A percentile compares a stretch with the other conserved stretches of the same genome.
These are phyloP conservation scores for Callorhinus ursinus DNA, from an alignment of 2,113 vertebrate species.

Conservation along the genomic window DNA sequence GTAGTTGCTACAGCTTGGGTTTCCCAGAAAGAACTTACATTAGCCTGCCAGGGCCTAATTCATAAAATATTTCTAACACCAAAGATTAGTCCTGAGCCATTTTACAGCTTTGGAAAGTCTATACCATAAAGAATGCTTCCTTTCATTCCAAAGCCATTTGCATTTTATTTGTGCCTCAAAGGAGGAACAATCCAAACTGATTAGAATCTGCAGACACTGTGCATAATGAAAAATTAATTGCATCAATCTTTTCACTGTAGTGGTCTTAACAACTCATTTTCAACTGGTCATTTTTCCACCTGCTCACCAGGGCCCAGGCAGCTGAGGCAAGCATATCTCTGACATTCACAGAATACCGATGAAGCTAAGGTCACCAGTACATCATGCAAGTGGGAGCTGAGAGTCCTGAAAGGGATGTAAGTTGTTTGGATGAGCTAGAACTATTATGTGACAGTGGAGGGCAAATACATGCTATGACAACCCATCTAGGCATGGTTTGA, in stretches of 20 bases:
- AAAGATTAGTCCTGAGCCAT: conserved; percentile 81
- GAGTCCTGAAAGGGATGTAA: conserved; percentile 78
- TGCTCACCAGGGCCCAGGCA: conserved; percentile 86
- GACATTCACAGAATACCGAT: conserved; percentile 88
- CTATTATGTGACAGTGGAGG: conserved; percentile 65
- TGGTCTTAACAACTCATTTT: conserved; percentile 91
- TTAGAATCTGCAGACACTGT: conserved; percentile 87
- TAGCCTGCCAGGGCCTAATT: conserved; percentile 72
- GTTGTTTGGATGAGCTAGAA: conserved; percentile 78
- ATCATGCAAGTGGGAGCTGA: conserved; percentile 54
- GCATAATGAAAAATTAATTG: conserved; percentile 92
- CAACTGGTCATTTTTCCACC: conserved; percentile 89
- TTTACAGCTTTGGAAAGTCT: conserved; percentile 77
- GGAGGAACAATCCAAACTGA: conserved; percentile 88
- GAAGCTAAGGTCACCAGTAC: conserved; percentile 84
- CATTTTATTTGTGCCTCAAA: conserved; percentile 87
- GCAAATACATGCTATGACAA: conserved; percentile 62
- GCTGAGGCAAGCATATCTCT: conserved; percentile 84
- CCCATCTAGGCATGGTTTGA: conserved; percentile 67
- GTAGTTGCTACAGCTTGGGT: neutral
- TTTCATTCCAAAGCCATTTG: conserved; percentile 85
- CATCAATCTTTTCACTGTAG: conserved; percentile 90
- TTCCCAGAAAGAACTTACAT: conserved; percentile 57
- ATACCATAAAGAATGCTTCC: conserved; percentile 82
- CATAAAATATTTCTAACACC: conserved; percentile 82